Base-by-base conservation (phyloP, 2,888 invertebrate species). In the Torymus texanus region DNA sequence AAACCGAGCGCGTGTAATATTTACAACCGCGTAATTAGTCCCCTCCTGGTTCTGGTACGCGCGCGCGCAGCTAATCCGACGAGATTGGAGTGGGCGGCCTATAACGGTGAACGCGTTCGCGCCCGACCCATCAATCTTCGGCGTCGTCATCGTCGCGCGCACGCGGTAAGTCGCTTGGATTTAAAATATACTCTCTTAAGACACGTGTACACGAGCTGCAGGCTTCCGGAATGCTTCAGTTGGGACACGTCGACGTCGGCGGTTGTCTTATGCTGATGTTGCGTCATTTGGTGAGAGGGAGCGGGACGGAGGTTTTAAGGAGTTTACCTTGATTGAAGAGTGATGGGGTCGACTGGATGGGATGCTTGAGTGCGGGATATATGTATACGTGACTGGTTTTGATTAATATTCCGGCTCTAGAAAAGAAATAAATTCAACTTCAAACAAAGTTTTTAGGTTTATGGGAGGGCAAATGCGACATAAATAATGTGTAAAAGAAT, bases 121-220 rank as follows among this genome's bases (percentile, higher is more conserved):
- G 41, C 41, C 8, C 41, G 41, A 81, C 88, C 88, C 89, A 89
- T 89, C 88, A 89, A 89, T 89, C 89, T 89, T 89, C 86, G 83
- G 81, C 83, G 84, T 84, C 87, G 83, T 85, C 86, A 83, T 82
- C 80, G 82, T 80, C 84, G 82, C 83, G 82, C 63, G 21, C 50
- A 8, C 41, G 41, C 83, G 82, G 81, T 84, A 82, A 83, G 82
- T 82, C 84, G 82, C 81, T 83, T 8, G 80, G 83, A 86, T 87
- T 86, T 81, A 84, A 87, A 88, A 88, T 87, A 86, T 84, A 81
- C 83, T 79, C 83, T 41, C 41, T 41, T 8, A 21, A 21, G 84
- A 87, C 88, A 87, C 85, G 85, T 88, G 87, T 88, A 87, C 83
- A 84, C 85, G 5, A 8, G 41, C 41, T 41, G 41, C 41, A 41